Evolutionary conservation across 2,797 vertebrate genomes (phyloP).

Genomic region (Anguilla marmorata): DNA sequence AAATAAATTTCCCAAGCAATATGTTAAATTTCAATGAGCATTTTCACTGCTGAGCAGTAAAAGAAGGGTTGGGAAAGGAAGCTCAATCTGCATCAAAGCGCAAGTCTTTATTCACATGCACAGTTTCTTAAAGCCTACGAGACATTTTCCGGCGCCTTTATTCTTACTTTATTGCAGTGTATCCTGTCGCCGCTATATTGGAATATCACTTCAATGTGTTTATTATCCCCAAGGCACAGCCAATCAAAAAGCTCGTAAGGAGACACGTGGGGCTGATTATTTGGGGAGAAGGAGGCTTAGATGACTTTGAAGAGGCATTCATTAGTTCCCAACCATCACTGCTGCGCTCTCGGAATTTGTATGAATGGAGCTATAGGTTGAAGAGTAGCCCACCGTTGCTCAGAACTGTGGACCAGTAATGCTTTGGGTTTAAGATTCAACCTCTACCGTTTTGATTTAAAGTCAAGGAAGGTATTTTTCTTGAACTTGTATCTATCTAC

Average conservation of each 20-base stretch:
- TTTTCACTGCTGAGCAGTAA: neutral
- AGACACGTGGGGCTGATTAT: slow-evolving; percentile 46
- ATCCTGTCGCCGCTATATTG: neutral
- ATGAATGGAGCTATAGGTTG: neutral
- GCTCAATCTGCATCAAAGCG: slow-evolving; percentile 30
- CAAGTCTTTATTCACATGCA: slow-evolving; percentile 26
- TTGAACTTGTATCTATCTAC: neutral
- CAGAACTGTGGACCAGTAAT: neutral
- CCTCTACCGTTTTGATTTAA: neutral
- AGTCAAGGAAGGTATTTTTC: neutral
- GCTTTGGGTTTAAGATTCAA: slow-evolving; percentile 15
- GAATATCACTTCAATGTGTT: slow-evolving; percentile 29
- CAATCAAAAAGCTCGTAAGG: slow-evolving; percentile 56
- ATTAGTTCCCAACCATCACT: neutral
- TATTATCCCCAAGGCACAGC: slow-evolving; percentile 53
- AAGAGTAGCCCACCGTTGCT: neutral
- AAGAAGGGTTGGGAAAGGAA: slow-evolving; percentile 23
- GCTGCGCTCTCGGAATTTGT: neutral
- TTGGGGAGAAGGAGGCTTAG: slow-evolving; percentile 53
- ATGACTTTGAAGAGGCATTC: neutral
- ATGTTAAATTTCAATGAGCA: neutral
- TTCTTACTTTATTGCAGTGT: slow-evolving; percentile 18
- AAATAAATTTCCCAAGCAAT: neutral
- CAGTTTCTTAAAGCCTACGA: slow-evolving; percentile 9
- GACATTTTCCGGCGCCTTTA: slow-evolving; percentile 13